phyloP scores from a whole-genome alignment of 2,888 invertebrate species.

The Drosophila kanekoi region DNA sequence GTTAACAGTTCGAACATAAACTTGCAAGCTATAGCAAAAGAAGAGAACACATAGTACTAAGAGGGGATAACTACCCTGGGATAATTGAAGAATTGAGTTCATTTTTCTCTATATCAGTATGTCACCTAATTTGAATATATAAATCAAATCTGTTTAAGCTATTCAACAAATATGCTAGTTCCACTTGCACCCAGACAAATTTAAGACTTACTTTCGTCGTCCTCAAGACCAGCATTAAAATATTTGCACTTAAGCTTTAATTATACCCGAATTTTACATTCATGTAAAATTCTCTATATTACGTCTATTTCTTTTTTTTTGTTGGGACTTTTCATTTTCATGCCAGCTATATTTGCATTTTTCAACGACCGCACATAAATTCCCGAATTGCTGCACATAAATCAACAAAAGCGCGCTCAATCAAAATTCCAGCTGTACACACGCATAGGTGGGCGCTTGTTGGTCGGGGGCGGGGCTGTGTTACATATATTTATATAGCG shows the following conservation, averaged over 20 bases:
- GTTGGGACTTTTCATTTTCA: neutral
- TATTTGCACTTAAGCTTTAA: conserved; percentile 18
- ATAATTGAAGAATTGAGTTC: no score
- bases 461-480: neutral
- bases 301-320: conserved; percentile 3
- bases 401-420: conserved; percentile 69
- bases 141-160: neutral
- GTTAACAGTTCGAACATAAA: no score
- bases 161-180: neutral
- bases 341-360: conserved; percentile 29
- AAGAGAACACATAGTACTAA: no score
- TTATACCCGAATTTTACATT: conserved; percentile 8
- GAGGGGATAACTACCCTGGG: no score
- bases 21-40: no score
- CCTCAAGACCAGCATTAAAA: conserved; percentile 12
- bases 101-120: no score
- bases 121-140: no score
- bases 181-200: conserved; percentile 10
- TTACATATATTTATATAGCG: conserved; percentile 36
- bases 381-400: conserved; percentile 63
- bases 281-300: conserved; percentile 6
- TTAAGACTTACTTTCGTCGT: conserved; percentile 29
- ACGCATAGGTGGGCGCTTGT: conserved; percentile 9
- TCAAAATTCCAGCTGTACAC: conserved; percentile 59
- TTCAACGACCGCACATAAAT: conserved; percentile 64